Evolutionary conservation across 2,113 vertebrate species (phyloP), one percentile per base, ranked within the genome.

Genomic region (Galeopterus variegatus): DNA sequence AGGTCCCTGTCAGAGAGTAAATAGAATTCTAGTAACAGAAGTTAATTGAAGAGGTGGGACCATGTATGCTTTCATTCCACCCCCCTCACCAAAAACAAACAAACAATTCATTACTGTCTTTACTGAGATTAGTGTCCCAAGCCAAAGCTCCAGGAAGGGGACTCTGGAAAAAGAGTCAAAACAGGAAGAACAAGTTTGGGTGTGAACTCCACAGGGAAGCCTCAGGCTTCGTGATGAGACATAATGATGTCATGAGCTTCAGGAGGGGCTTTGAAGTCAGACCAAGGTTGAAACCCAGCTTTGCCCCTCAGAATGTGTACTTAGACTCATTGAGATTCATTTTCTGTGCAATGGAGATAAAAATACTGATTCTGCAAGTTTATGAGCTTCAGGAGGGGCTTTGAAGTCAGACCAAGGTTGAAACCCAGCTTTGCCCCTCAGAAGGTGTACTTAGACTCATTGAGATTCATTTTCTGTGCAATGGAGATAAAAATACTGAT

Each of bases 161-260:
- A 95, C 89, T 93, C 84, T 92, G 69, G 17, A 65, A 76, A 76
- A 41, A 81, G 70, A 90, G 85, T 45, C 75, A 86, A 91, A 97
- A 93, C 96, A 90, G 24, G 97, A 97, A 97, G 84, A 97, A 90
- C 97, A 80, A 69, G 97, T 96, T 92, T 89, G 90, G 96, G 95
- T 58, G 96, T 95, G 92, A 79, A 36, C 75, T 81, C 48, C 19
- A 62, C n/a, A 8, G 36, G 65, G 77, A 94, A 92, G 83, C 84
- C 58, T 93, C 41, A 24, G 83, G 80, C 83, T 64, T 94, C 54
- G 8, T 5, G 24, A 31, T 60, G 86, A 97, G 83, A 75, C 70
- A 31, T 23, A 36, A 70, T 95, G 87, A 96, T 50, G 96, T 97
- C 96, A 97, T 23, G 1, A 33, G 75, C 75, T 85, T 75, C 41